A percentile compares a stretch with the other conserved stretches of the same genome.
phyloP scores from a whole-genome alignment of 2,888 invertebrate species.

The Seladonia tumulorum region DNA sequence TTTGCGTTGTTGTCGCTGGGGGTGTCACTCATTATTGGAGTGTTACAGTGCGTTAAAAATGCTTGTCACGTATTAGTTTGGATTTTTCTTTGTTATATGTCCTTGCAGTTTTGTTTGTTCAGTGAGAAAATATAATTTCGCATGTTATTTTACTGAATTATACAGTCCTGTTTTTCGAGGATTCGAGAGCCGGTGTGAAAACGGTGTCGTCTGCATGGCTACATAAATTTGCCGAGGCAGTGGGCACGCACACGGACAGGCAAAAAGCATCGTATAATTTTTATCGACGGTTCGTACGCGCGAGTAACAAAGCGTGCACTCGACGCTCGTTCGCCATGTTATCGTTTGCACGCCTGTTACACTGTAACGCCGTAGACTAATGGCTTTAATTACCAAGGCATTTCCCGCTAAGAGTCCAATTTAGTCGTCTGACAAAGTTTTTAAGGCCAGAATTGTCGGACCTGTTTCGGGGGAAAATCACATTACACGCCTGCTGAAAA shows the following conservation, averaged over 20 bases:
- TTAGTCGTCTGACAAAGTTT: slow-evolving; percentile 71
- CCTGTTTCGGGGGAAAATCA: slow-evolving; percentile 9
- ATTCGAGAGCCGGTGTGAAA: slow-evolving; percentile 6
- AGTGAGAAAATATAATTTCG: slow-evolving; percentile 20
- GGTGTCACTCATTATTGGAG: not conserved
- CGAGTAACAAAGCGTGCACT: slow-evolving; percentile 28
- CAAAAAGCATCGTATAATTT: slow-evolving; percentile 25
- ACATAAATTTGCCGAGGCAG: not conserved
- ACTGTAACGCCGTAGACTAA: slow-evolving; percentile 65
- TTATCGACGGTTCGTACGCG: slow-evolving; percentile 25
- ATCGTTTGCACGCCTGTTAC: slow-evolving; percentile 45
- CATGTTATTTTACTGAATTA: slow-evolving; percentile 23
- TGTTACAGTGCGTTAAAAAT: not conserved
- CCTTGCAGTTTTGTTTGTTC: not conserved
- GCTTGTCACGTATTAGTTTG: not conserved
- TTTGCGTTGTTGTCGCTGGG: not conserved
- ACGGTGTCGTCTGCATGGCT: slow-evolving; percentile 4
- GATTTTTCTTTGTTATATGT: not conserved
- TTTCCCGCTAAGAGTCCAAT: slow-evolving; percentile 77
- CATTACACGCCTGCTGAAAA: slow-evolving; percentile 12
- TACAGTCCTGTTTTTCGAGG: not conserved
- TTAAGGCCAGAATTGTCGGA: slow-evolving; percentile 29
- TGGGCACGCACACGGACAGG: not conserved
- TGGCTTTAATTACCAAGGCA: slow-evolving; percentile 78
- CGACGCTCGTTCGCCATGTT: slow-evolving; percentile 27